Conservation (phyloP, 2,113 vertebrate species). For the Scortum barcoo region DNA sequence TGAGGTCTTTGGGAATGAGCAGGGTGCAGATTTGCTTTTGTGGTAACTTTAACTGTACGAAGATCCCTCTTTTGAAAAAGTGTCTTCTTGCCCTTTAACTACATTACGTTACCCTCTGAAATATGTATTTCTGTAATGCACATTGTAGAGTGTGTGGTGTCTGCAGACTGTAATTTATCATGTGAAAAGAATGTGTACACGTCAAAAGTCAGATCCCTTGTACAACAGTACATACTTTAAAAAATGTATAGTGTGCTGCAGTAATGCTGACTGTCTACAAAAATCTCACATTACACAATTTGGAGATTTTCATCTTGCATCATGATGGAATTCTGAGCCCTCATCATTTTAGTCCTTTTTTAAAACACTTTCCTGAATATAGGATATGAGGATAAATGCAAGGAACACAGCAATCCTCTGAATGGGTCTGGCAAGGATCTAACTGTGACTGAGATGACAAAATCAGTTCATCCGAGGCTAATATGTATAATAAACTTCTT, state of each 20-base stretch:
- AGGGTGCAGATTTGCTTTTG: not conserved
- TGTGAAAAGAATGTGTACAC: slow-evolving; percentile 26
- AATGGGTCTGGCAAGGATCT: not conserved
- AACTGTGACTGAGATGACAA: not conserved
- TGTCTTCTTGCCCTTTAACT: not conserved
- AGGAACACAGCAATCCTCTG: not conserved
- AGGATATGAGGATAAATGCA: not conserved
- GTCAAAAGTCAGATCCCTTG: slow-evolving; percentile 1
- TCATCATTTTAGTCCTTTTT: not conserved
- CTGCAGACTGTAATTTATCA: slow-evolving; percentile 11
- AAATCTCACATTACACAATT: slow-evolving; percentile 37
- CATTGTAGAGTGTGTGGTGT: not conserved
- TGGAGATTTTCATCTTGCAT: slow-evolving; percentile 37
- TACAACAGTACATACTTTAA: not conserved
- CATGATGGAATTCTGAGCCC: slow-evolving; percentile 10
- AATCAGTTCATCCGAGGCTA: not conserved
- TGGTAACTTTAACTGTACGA: slow-evolving; percentile 7
- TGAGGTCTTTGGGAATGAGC: not conserved
- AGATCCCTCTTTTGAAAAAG: slow-evolving; percentile 7
- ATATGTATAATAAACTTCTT: slow-evolving; percentile 1
- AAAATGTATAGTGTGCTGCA: too few relatives aligned
- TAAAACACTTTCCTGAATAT: slow-evolving; percentile 17
- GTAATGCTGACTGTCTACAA: slow-evolving; percentile 2
- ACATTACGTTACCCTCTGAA: not conserved
- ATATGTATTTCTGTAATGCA: not conserved